Evolutionary conservation across 2,113 vertebrate species (phyloP), one percentile per base, ranked within the genome.

Genomic region (Chaetodon auriga): DNA sequence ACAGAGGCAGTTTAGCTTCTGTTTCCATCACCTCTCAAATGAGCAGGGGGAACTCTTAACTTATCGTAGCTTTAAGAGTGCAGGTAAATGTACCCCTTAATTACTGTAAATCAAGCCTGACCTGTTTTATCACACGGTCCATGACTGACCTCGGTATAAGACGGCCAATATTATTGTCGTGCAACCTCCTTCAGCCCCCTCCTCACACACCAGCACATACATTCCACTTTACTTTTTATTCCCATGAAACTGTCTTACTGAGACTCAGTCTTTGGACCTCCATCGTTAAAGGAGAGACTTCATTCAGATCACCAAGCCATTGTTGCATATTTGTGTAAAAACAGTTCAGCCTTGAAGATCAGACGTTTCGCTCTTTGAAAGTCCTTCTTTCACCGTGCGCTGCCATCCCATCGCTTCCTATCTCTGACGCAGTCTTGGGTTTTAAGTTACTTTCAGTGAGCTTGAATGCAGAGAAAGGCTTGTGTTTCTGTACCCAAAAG

Each of bases 391-490:
- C 48, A 38, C 69, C 55, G 82, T 72, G 73, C 23, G 5, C 58
- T 80, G 71, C 53, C 82, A 72, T 72, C 36, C 16, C 68, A 63
- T 89, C 7, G 2, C 51, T 80, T 84, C 68, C 77, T 60, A 23
- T 79, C 60, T 76, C 43, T 89, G 82, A 82, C 55, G 45, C 80
- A 86, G 72, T 68, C 75, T 60, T 48, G 4, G 72, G 80, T 82
- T 83, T 89, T 82, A 41, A 71, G 54, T 84, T 90, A 75, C 80
- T 75, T 73, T 63, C 46, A 38, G 58, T 38, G 74, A 83, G 69
- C 84, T 82, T 75, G 45, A 80, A 75, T 21, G 19, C 11, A 62
- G 75, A 85, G 25, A 64, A 38, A 70, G 61, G 36, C 18, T 38
- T 71, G 78, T 87, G 61, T 89, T 45, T 79, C 4, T 81, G 81